Percentiles rank a stretch among this genome's conserved stretches.
Conservation (phyloP, 1,140 invertebrate species). For the Heliconius congener region DNA sequence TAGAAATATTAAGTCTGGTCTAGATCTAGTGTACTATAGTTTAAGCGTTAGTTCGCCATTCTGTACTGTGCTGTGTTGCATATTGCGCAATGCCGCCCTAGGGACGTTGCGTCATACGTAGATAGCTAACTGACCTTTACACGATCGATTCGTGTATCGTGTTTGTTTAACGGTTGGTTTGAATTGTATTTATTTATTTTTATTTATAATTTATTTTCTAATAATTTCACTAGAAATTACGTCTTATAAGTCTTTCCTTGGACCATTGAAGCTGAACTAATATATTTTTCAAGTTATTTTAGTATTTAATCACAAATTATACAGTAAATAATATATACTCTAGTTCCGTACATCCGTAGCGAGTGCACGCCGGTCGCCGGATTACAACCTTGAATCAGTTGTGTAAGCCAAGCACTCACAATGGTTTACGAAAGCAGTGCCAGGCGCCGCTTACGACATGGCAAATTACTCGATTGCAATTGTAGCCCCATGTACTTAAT, state of each 20-base stretch:
- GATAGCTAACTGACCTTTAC: slow-evolving; percentile 71
- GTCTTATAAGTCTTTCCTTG: no score
- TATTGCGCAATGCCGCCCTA: slow-evolving; percentile 70
- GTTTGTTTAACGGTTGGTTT: slow-evolving; percentile 34
- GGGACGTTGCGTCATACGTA: slow-evolving; percentile 70
- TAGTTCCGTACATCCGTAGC: slow-evolving; percentile 74
- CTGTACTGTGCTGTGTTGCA: slow-evolving; percentile 32
- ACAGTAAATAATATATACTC: not conserved
- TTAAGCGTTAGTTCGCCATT: not conserved
- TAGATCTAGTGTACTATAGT: slow-evolving; percentile 22
- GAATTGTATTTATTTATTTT: not conserved
- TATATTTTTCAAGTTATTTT: no score
- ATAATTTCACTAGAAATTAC: not conserved
- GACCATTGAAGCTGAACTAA: no score
- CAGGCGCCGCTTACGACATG: slow-evolving; percentile 70
- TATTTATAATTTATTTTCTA: not conserved
- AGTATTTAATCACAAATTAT: not conserved
- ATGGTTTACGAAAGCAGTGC: slow-evolving; percentile 72
- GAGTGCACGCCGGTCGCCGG: slow-evolving; percentile 70
- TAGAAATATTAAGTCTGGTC: slow-evolving; percentile 16
- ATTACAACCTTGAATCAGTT: slow-evolving; percentile 79
- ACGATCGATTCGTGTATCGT: slow-evolving; percentile 60
- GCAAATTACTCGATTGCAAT: slow-evolving; percentile 29
- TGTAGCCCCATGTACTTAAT: slow-evolving; percentile 23
- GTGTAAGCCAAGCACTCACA: slow-evolving; percentile 77